Evolutionary conservation across 2,113 vertebrate species (phyloP).

Genomic region (Copsychus sechellarum): DNA sequence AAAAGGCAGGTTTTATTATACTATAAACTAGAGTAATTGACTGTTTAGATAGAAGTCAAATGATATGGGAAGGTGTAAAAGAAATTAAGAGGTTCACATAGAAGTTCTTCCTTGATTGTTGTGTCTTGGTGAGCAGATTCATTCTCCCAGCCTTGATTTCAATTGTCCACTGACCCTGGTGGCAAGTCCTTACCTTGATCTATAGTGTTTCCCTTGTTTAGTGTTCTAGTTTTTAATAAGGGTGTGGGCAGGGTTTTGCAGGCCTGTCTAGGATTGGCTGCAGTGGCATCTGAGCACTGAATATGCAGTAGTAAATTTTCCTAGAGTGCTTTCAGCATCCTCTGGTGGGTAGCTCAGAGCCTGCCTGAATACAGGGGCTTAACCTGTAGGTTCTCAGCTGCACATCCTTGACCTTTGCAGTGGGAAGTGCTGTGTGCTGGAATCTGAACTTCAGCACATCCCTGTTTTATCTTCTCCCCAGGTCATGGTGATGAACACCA

Average conservation of each 20-base stretch:
- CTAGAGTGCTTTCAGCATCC: neutral
- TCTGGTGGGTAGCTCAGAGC: neutral
- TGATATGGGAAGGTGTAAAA: neutral
- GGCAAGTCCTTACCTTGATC: neutral
- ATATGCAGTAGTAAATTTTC: neutral
- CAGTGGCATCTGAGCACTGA: neutral
- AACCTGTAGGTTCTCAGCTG: neutral
- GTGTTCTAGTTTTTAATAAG: neutral
- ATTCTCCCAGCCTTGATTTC: neutral
- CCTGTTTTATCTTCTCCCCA: neutral
- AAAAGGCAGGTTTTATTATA: neutral
- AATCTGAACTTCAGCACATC: neutral
- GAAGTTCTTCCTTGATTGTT: neutral
- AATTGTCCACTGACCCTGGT: neutral
- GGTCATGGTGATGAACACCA: rapidly evolving
- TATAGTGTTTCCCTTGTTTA: rapidly evolving
- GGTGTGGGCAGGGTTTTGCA: neutral
- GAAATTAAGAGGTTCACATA: neutral
- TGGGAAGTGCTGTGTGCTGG: neutral
- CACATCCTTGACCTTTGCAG: neutral
- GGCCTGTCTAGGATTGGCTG: neutral
- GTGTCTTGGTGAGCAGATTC: neutral
- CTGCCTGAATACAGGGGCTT: neutral
- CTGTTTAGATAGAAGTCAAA: neutral
- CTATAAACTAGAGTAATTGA: neutral